Conservation (phyloP, 2,797 vertebrate genomes). For the Austrolebias charrua region DNA sequence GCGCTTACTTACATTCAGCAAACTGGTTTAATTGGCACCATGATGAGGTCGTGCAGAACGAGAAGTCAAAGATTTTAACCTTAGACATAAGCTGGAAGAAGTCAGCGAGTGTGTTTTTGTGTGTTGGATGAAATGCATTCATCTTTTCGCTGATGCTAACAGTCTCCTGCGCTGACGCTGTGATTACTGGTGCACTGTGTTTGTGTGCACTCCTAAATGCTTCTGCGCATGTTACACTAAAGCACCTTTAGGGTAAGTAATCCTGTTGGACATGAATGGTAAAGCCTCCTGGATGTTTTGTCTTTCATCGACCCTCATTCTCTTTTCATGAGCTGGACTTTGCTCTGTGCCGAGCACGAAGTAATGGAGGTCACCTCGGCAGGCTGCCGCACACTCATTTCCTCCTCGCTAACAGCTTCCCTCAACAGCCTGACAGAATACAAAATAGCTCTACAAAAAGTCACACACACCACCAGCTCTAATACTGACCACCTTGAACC, state of each 20-base stretch:
- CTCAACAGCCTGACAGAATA: constrained; percentile 45
- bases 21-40: constrained; percentile 44
- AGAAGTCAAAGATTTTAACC: constrained; percentile 55
- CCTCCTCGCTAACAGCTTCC: constrained; percentile 47
- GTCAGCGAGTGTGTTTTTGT: constrained; percentile 55
- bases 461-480: constrained; percentile 19
- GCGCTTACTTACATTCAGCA: constrained; percentile 32
- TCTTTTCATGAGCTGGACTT: constrained; percentile 56
- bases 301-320: constrained; percentile 39
- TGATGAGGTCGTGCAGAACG: constrained; percentile 38
- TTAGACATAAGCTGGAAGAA: constrained; percentile 25
- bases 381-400: constrained; percentile 46
- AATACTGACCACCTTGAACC: constrained; percentile 31
- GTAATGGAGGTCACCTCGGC: constrained; percentile 63
- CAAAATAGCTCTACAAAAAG: constrained; percentile 56
- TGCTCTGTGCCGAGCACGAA: constrained; percentile 44
- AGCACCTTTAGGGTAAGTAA: constrained; percentile 22
- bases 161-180: constrained; percentile 53
- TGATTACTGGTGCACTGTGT: constrained; percentile 28
- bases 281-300: constrained; percentile 26
- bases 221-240: not conserved
- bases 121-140: constrained; percentile 31
- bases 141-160: constrained; percentile 53
- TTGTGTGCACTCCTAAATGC: not conserved
- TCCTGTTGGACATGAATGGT: constrained; percentile 20